A percentile compares a stretch with the other conserved stretches of the same genome.
Conservation (phyloP, 2,888 invertebrate species). For the Uropetala carovei region DNA sequence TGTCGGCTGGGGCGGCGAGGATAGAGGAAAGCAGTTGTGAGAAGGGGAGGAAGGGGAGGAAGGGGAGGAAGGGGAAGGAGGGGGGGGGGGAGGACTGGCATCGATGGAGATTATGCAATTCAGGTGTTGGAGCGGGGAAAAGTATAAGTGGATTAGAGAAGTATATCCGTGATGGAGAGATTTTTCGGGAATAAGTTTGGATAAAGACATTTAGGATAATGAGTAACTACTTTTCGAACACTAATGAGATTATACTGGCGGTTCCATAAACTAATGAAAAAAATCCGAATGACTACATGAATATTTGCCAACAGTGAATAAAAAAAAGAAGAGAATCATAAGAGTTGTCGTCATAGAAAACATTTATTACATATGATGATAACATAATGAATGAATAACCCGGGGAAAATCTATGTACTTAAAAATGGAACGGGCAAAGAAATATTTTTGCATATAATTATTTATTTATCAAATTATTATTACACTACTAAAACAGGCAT, state of each 20-base stretch:
- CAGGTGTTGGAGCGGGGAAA: not conserved
- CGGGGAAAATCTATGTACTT: too few relatives aligned
- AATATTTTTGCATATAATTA: too few relatives aligned
- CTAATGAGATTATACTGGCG: not conserved
- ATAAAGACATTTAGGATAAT: not conserved
- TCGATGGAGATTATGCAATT: constrained; percentile 17
- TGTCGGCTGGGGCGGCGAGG: not conserved
- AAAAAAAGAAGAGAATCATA: too few relatives aligned
- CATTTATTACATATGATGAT: too few relatives aligned
- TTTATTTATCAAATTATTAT: too few relatives aligned
- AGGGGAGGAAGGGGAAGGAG: not conserved
- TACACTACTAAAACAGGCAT: too few relatives aligned
- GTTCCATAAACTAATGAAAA: not conserved
- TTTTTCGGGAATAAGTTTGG: not conserved
- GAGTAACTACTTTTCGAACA: not conserved
- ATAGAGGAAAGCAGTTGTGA: not conserved
- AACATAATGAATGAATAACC: too few relatives aligned
- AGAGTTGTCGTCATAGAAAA: too few relatives aligned
- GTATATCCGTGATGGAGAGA: not conserved
- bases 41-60: too few relatives aligned
- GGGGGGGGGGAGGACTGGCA: not conserved
- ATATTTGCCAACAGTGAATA: too few relatives aligned
- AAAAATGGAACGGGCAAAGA: too few relatives aligned
- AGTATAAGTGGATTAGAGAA: not conserved
- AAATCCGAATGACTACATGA: not conserved